phyloP scores from a whole-genome alignment of 2,113 vertebrate species.

The Trematocara marginatum region DNA sequence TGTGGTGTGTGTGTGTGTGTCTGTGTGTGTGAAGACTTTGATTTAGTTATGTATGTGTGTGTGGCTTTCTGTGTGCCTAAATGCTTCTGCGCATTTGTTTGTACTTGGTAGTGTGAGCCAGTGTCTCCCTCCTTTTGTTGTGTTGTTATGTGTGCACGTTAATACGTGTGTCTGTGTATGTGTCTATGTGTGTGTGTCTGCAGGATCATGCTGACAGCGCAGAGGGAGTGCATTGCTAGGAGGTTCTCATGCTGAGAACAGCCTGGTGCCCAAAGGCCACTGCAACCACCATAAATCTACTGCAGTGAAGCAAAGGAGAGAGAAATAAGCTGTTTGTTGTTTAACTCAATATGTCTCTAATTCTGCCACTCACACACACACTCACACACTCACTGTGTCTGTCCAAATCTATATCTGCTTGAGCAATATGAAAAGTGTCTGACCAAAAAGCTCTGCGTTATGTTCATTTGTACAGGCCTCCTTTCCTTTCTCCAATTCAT shows the following conservation, averaged over 20 bases:
- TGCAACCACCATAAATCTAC: constrained; percentile 33
- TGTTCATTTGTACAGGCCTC: not conserved
- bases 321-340: constrained; percentile 4
- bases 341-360: not conserved
- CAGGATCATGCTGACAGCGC: constrained; percentile 33
- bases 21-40: not conserved
- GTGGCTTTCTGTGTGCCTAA: not conserved
- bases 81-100: not conserved
- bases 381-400: not conserved
- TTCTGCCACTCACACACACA: not conserved
- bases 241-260: constrained; percentile 58
- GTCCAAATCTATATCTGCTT: not conserved
- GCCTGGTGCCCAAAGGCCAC: constrained; percentile 63
- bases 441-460: not conserved
- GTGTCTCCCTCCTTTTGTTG: not conserved
- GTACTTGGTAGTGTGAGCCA: not conserved
- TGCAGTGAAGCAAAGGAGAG: not conserved
- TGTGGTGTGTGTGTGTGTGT: not conserved
- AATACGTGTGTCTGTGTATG: not conserved
- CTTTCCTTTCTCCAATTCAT: not conserved
- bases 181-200: not conserved
- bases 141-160: not conserved
- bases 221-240: constrained; percentile 45
- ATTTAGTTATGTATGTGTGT: not conserved
- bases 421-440: not conserved